phyloP scores from a whole-genome alignment of 2,797 vertebrate species.

The Pelobates cultripes region DNA sequence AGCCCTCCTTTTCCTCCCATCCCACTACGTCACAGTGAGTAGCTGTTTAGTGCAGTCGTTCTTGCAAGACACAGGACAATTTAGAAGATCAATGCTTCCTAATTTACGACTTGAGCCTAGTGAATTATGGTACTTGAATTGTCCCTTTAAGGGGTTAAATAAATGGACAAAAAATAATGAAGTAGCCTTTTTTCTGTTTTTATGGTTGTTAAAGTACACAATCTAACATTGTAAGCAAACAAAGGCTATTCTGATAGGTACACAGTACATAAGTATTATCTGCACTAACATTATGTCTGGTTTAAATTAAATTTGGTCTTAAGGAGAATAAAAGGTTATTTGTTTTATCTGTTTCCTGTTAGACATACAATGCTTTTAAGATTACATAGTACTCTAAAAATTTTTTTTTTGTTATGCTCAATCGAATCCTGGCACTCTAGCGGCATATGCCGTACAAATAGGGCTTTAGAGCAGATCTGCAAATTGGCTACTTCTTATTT shows the following conservation, averaged over 20 bases:
- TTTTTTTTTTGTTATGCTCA: no score
- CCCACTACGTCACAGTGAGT: no score
- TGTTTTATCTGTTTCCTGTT: constrained; percentile 34
- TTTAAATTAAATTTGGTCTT: constrained; percentile 39
- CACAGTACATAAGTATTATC: constrained; percentile 23
- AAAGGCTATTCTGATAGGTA: neutral
- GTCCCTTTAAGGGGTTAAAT: neutral
- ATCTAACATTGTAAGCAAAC: neutral
- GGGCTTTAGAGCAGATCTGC: no score
- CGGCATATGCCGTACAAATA: no score
- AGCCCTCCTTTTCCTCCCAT: no score
- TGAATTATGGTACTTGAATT: no score
- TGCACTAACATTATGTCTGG: constrained; percentile 23
- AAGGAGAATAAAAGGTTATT: constrained; percentile 34
- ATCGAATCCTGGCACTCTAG: no score
- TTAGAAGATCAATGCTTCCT: no score
- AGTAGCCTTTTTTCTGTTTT: constrained; percentile 5
- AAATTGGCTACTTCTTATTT: no score
- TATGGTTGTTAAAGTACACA: constrained; percentile 16
- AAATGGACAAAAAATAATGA: neutral
- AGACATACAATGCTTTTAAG: constrained; percentile 21
- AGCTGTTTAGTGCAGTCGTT: no score
- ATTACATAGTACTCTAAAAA: neutral
- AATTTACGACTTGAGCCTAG: no score
- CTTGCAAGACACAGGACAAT: no score